Conservation (phyloP, 2,797 vertebrate genomes). For the Choloepus didactylus region DNA sequence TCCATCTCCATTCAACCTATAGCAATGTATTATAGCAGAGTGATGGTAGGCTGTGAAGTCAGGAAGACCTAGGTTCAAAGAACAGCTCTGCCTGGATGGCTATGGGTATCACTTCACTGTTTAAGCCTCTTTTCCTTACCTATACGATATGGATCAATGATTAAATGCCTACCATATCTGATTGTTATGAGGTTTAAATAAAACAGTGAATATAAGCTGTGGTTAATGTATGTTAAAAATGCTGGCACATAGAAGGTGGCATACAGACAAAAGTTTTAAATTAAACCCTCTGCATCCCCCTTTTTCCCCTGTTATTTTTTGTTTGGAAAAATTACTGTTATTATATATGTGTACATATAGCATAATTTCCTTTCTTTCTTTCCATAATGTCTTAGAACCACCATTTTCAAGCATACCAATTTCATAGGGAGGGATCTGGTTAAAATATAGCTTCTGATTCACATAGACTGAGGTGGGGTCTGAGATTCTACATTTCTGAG, state of each 20-base stretch:
- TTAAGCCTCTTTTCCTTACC: not conserved
- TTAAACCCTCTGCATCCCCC: not conserved
- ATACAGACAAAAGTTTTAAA: not conserved
- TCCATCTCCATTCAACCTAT: not conserved
- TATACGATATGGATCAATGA: not conserved
- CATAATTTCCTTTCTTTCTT: not conserved
- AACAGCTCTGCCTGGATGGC: not conserved
- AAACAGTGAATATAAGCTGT: not conserved
- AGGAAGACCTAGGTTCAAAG: slow-evolving; percentile 23
- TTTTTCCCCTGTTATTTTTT: not conserved
- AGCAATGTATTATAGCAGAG: slow-evolving; percentile 48
- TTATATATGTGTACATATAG: not conserved
- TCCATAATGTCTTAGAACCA: not conserved
- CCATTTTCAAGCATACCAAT: not conserved
- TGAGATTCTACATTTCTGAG: not conserved
- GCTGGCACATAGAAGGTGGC: not conserved
- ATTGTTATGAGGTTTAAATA: not conserved
- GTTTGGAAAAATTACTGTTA: slow-evolving; percentile 43
- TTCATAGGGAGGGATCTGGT: not conserved
- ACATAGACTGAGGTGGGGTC: not conserved
- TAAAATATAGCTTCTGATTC: slow-evolving; percentile 28
- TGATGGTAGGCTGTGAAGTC: slow-evolving; percentile 25
- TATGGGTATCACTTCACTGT: slow-evolving; percentile 10
- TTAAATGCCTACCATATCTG: not conserved
- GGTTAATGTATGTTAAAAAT: not conserved